These are phyloP conservation scores for Lissonota sp. DNA, from an alignment of 2,888 invertebrate species.

Conservation along the genomic window DNA sequence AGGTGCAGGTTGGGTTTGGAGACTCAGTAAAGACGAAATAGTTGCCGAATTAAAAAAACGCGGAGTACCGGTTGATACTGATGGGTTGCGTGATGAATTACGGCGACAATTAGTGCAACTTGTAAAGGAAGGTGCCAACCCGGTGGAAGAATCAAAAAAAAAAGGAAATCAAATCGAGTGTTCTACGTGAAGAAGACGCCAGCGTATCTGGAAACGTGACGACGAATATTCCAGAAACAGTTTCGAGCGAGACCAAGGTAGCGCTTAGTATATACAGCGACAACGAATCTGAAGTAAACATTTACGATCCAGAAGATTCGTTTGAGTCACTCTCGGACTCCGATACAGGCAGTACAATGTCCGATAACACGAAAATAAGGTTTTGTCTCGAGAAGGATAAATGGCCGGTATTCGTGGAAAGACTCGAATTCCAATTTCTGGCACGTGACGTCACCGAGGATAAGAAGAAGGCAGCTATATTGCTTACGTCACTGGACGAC, in stretches of 20 bases:
- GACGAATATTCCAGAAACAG: background rate
- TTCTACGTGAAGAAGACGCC: background rate
- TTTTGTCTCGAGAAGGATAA: constrained; percentile 26
- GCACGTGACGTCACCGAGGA: constrained; percentile 24
- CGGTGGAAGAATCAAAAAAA: too few relatives aligned
- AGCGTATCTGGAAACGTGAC: background rate
- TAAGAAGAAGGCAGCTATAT: constrained; percentile 14
- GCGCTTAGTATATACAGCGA: background rate
- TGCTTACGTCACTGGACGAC: constrained; percentile 2
- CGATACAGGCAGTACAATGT: constrained; percentile 24
- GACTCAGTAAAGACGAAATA: constrained; percentile 25
- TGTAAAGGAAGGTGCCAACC: background rate
- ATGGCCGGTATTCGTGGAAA: constrained; percentile 24
- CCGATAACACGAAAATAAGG: constrained; percentile 1
- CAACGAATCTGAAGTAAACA: background rate
- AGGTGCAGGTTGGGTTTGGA: constrained; percentile 37
- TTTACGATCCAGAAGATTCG: constrained; percentile 7
- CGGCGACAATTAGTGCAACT: constrained; percentile 17
- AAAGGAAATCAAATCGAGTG: too few relatives aligned
- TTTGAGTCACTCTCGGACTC: constrained; percentile 12
- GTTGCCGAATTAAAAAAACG: constrained; percentile 22
- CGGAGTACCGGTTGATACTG: constrained; percentile 6
- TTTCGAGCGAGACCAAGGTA: background rate
- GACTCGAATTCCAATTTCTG: constrained; percentile 14
- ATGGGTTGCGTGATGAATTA: constrained; percentile 7